Evolutionary conservation across 2,888 invertebrate genomes (phyloP).

Genomic region (Tipula vernalis): DNA sequence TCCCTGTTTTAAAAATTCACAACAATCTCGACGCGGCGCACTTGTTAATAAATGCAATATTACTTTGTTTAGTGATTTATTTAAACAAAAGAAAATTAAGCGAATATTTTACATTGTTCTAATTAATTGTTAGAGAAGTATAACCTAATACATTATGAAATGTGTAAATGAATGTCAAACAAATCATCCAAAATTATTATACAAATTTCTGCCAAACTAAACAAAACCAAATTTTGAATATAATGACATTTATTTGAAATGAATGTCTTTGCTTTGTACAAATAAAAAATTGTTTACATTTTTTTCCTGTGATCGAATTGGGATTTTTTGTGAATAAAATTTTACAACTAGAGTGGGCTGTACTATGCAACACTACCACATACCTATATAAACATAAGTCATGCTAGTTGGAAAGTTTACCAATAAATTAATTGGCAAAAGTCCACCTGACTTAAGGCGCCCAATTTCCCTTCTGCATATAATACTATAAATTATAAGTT

Average conservation of each 20-base stretch:
- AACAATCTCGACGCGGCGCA: too few relatives aligned
- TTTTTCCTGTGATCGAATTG: not conserved
- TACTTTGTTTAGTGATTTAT: too few relatives aligned
- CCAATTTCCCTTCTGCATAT: too few relatives aligned
- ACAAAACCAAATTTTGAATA: not conserved
- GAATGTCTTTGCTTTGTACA: not conserved
- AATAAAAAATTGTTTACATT: not conserved
- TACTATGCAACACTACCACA: too few relatives aligned
- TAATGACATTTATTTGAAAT: not conserved
- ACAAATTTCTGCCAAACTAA: not conserved
- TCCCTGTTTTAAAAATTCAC: too few relatives aligned
- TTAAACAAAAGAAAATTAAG: too few relatives aligned
- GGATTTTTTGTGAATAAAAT: not conserved
- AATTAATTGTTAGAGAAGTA: not conserved
- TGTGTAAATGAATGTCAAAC: not conserved
- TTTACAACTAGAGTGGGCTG: not conserved
- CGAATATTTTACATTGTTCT: not conserved
- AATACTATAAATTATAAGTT: too few relatives aligned
- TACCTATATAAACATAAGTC: not conserved
- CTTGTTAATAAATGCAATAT: too few relatives aligned
- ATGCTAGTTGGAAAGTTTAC: not conserved
- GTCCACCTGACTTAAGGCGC: not conserved
- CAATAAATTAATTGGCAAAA: not conserved
- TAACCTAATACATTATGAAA: not conserved
- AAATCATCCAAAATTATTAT: not conserved